These are phyloP conservation scores for Bubo bubo DNA, from an alignment of 2,113 vertebrate species.

Conservation along the genomic window DNA sequence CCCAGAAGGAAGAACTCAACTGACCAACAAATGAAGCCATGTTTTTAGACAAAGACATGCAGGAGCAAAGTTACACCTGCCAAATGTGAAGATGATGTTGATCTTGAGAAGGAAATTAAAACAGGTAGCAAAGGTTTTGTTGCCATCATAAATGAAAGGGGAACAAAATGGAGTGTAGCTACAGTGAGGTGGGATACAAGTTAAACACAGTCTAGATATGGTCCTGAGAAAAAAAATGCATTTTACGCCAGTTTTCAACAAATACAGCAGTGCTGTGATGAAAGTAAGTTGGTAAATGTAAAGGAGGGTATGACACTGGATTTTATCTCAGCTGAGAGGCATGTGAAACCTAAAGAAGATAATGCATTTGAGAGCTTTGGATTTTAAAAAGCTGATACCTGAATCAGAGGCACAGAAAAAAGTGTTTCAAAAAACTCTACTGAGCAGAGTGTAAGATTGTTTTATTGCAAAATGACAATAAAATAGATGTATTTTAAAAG, in stretches of 20 bases:
- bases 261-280: background rate
- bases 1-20: background rate
- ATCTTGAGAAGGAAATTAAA: background rate
- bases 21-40: background rate
- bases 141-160: background rate
- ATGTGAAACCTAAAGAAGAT: background rate
- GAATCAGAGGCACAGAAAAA: background rate
- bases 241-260: background rate
- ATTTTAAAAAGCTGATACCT: background rate
- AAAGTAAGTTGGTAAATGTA: background rate
- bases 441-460: background rate
- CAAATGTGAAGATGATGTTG: background rate
- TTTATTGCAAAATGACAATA: background rate
- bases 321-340: background rate
- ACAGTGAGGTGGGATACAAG: accelerated
- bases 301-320: background rate
- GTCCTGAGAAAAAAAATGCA: background rate
- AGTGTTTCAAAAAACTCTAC: background rate
- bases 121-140: background rate
- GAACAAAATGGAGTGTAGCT: background rate
- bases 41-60: background rate
- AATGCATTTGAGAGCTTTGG: background rate
- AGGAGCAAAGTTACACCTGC: background rate
- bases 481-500: background rate
- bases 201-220: background rate